Evolutionary conservation across 2,888 invertebrate genomes (phyloP).

Genomic region (Helicoverpa assulta): DNA sequence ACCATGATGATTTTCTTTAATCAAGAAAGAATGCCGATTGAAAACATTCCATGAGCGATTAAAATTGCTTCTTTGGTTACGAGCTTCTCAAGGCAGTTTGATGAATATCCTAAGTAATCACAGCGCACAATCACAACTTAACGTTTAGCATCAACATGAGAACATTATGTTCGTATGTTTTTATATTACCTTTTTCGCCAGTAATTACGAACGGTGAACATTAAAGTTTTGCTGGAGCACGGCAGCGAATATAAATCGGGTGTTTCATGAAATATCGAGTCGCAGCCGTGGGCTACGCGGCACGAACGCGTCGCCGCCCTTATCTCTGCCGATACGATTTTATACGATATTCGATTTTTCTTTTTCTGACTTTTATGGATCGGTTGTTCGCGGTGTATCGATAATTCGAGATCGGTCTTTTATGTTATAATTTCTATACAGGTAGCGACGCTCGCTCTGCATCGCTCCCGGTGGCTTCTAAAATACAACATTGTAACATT

Average conservation of each 20-base stretch:
- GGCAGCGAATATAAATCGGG: slow-evolving; percentile 88
- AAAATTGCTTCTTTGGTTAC: slow-evolving; percentile 15
- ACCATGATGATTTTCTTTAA: slow-evolving; percentile 22
- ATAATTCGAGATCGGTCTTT: slow-evolving; percentile 85
- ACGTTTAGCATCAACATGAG: slow-evolving; percentile 50
- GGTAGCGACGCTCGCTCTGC: slow-evolving; percentile 63
- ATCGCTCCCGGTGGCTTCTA: slow-evolving; percentile 63
- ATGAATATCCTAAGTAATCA: slow-evolving; percentile 41
- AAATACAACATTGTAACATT: slow-evolving; percentile 55
- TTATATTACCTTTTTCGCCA: slow-evolving; percentile 77
- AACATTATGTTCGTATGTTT: slow-evolving; percentile 62
- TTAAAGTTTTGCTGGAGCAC: slow-evolving; percentile 83
- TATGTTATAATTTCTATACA: slow-evolving; percentile 78
- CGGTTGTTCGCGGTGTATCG: slow-evolving; percentile 87
- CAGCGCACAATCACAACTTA: slow-evolving; percentile 34
- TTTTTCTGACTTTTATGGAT: slow-evolving; percentile 88
- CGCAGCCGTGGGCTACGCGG: slow-evolving; percentile 86
- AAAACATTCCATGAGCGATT: neutral
- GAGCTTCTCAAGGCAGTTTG: slow-evolving; percentile 9
- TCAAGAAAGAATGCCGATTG: slow-evolving; percentile 3
- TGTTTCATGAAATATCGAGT: slow-evolving; percentile 88
- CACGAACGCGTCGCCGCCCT: slow-evolving; percentile 83
- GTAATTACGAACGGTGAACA: slow-evolving; percentile 86
- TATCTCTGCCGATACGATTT: slow-evolving; percentile 87
- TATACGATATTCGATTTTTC: slow-evolving; percentile 87